Conservation (phyloP, 1,140 invertebrate genomes). For the Brachionus asplanchnoidis region DNA sequence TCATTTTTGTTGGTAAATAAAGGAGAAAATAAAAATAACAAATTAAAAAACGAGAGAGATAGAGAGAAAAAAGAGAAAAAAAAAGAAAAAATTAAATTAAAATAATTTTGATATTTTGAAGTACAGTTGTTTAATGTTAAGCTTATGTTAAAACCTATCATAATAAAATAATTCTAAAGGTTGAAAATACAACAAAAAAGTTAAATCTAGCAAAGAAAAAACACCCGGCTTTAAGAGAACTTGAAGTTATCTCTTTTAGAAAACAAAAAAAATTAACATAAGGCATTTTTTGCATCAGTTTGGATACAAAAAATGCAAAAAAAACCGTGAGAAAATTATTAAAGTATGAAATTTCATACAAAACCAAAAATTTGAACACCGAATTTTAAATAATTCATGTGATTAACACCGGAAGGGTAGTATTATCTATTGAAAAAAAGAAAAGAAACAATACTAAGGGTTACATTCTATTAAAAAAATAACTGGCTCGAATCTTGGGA, state of each 20-base stretch:
- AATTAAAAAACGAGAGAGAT: neutral
- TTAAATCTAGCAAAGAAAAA: neutral
- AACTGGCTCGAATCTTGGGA: neutral
- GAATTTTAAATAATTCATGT: neutral
- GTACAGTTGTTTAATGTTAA: neutral
- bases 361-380: neutral
- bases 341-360: neutral
- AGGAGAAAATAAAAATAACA: constrained; percentile 2
- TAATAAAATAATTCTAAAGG: neutral
- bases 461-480: neutral
- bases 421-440: neutral
- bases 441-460: neutral
- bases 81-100: neutral
- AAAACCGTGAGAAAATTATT: neutral
- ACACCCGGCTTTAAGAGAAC: neutral
- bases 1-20: neutral
- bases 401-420: neutral
- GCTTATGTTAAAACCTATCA: neutral
- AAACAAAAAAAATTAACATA: neutral
- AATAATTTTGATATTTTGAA: neutral
- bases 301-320: neutral
- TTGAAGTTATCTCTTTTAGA: neutral
- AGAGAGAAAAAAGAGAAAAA: neutral
- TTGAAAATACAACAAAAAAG: constrained; percentile 2
- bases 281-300: neutral